phyloP scores from a whole-genome alignment of 2,113 vertebrate genomes.

The Hyaena hyaena region DNA sequence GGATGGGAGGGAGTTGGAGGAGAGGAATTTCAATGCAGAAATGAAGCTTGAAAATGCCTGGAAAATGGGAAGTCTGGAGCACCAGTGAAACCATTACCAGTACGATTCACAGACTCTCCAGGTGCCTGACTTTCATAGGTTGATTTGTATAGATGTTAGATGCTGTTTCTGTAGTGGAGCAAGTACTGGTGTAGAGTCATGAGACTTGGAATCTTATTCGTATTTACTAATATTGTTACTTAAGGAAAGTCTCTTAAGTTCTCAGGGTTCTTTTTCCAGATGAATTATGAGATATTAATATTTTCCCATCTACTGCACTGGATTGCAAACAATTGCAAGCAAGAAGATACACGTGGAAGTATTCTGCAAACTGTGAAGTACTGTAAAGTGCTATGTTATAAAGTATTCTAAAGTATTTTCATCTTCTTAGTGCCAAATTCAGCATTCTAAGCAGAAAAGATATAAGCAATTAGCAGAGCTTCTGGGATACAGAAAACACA shows the following conservation, averaged over 20 bases:
- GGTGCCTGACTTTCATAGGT: neutral
- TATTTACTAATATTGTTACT: neutral
- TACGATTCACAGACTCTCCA: neutral
- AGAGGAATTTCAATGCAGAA: slow-evolving; percentile 36
- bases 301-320: neutral
- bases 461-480: neutral
- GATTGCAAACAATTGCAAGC: neutral
- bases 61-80: slow-evolving; percentile 5
- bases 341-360: neutral
- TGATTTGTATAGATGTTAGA: neutral
- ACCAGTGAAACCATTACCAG: neutral
- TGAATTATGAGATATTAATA: neutral
- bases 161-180: neutral
- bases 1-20: neutral
- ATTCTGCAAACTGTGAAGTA: neutral
- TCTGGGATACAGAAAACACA: neutral
- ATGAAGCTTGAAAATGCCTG: slow-evolving; percentile 52
- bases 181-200: neutral
- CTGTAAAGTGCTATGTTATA: neutral
- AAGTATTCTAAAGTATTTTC: neutral
- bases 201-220: neutral
- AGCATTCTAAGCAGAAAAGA: neutral
- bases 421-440: neutral
- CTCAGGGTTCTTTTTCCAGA: neutral
- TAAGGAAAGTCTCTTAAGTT: neutral